Evolutionary conservation across 2,888 invertebrate species (phyloP).

Genomic region (Synanthedon andrenaeformis): DNA sequence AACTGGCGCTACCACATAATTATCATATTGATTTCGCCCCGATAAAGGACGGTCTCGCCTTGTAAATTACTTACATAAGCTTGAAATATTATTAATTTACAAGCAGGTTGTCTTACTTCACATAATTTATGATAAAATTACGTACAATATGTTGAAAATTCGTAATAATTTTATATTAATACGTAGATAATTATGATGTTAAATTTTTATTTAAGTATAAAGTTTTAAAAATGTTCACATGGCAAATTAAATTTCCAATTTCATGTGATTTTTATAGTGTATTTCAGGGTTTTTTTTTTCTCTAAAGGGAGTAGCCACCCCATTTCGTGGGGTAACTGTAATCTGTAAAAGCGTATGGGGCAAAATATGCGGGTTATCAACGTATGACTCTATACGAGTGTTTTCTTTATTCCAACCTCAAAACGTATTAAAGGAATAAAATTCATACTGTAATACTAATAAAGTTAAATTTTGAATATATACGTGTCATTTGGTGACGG

Average conservation of each 20-base stretch:
- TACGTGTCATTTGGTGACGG: constrained; percentile 6
- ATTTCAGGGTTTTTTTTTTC: constrained; percentile 8
- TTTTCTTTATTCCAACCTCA: constrained; percentile 19
- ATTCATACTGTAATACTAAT: constrained; percentile 6
- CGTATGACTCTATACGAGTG: constrained; percentile 22
- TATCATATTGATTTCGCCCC: constrained; percentile 50
- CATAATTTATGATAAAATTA: not conserved
- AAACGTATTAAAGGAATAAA: constrained; percentile 16
- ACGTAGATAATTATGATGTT: not conserved
- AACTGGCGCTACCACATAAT: constrained; percentile 14
- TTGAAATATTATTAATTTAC: constrained; percentile 8
- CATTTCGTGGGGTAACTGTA: constrained; percentile 26
- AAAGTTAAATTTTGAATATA: constrained; percentile 11
- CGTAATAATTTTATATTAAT: not conserved
- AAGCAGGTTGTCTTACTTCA: not conserved
- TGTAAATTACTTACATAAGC: constrained; percentile 13
- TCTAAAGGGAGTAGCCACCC: constrained; percentile 40
- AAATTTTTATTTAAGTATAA: not conserved
- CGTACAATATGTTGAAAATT: too few species aligned
- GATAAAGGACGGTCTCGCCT: constrained; percentile 28
- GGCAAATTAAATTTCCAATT: not conserved
- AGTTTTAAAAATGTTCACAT: not conserved
- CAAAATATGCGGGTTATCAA: constrained; percentile 51
- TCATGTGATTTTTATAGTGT: not conserved
- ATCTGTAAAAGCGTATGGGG: constrained; percentile 29